Percentiles rank a stretch among this genome's conserved stretches.
phyloP scores from a whole-genome alignment of 2,888 invertebrate species.

The Coecobrya sp. region DNA sequence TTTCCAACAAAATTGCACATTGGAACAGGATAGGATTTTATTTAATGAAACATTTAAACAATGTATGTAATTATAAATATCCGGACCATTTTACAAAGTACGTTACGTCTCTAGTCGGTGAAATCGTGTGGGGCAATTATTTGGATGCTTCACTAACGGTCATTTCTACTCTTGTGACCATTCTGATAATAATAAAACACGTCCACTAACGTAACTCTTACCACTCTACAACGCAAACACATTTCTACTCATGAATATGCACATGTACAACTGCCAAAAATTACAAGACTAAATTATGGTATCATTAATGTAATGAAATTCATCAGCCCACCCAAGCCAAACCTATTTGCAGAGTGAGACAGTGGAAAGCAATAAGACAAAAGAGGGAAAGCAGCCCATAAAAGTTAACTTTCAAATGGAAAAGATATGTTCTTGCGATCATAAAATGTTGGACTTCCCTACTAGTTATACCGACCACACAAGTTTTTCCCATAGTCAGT shows the following conservation, averaged over 20 bases:
- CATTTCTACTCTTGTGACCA: neutral
- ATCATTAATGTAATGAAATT: slow-evolving; percentile 15
- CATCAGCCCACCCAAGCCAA: slow-evolving; percentile 33
- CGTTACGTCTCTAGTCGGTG: too few species aligned
- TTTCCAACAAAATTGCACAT: too few species aligned
- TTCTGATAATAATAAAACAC: neutral
- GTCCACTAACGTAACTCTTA: neutral
- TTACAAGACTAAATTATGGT: slow-evolving; percentile 9
- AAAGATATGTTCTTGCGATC: neutral
- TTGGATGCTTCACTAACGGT: neutral
- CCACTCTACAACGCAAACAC: neutral
- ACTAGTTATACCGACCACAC: neutral
- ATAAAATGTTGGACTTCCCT: slow-evolving; percentile 24
- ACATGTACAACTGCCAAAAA: neutral
- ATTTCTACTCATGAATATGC: neutral
- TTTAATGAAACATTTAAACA: too few species aligned
- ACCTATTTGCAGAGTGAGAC: neutral
- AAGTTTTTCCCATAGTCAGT: neutral
- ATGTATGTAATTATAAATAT: too few species aligned
- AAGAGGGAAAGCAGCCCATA: neutral
- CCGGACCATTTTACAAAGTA: too few species aligned
- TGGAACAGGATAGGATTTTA: too few species aligned
- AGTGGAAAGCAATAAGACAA: slow-evolving; percentile 10
- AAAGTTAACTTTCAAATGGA: slow-evolving; percentile 54
- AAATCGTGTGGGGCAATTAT: neutral